Conservation (phyloP, 2,888 invertebrate genomes). For the Torymus tubicola region DNA sequence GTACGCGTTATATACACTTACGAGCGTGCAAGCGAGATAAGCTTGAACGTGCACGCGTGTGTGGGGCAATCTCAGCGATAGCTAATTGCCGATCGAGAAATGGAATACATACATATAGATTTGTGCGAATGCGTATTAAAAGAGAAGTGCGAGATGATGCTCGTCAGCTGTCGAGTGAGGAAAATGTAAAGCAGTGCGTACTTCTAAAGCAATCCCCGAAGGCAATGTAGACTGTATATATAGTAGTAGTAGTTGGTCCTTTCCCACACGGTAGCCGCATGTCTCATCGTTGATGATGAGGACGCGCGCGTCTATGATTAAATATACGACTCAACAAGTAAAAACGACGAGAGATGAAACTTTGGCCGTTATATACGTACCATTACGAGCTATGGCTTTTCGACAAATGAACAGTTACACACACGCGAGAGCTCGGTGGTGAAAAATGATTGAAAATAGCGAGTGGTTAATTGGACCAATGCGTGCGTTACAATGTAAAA, state of each 20-base stretch:
- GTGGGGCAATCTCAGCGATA: constrained; percentile 58
- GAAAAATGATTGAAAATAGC: constrained; percentile 44
- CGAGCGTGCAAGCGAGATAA: too few species aligned
- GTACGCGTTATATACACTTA: too few species aligned
- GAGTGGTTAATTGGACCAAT: not conserved
- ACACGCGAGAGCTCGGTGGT: too few species aligned
- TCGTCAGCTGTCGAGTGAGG: too few species aligned
- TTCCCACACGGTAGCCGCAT: constrained; percentile 45
- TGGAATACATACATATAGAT: not conserved
- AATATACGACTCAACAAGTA: constrained; percentile 31
- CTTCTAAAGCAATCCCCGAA: constrained; percentile 9
- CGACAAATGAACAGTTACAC: constrained; percentile 16
- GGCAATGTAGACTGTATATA: not conserved
- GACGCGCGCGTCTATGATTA: too few species aligned
- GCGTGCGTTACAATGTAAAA: not conserved
- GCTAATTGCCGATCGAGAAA: constrained; percentile 72
- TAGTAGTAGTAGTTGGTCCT: not conserved
- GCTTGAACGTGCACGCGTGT: not conserved
- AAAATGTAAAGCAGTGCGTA: too few species aligned
- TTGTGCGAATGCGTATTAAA: too few species aligned
- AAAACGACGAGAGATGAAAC: constrained; percentile 14
- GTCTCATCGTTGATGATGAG: not conserved
- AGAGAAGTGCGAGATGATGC: too few species aligned
- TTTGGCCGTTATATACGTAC: not conserved
- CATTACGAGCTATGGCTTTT: too few species aligned